phyloP scores from a whole-genome alignment of 2,797 vertebrate genomes.

The Buceros bicornis region DNA sequence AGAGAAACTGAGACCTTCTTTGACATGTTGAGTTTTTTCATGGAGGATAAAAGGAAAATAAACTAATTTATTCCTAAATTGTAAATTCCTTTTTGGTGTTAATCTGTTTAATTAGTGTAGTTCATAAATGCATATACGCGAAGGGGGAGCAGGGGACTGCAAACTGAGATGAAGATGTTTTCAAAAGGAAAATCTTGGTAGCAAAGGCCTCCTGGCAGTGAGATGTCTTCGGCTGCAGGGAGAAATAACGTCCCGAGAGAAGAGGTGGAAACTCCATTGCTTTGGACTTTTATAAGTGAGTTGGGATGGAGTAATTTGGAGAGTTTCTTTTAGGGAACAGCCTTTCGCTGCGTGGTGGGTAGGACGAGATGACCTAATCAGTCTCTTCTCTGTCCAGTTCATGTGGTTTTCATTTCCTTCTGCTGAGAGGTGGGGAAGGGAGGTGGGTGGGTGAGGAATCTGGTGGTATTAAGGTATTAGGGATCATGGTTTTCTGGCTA shows the following conservation, averaged over 20 bases:
- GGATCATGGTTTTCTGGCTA: not conserved
- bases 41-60: conserved; percentile 60
- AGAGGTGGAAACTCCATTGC: not conserved
- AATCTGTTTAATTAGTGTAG: conserved; percentile 50
- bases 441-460: not conserved
- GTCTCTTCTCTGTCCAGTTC: not conserved
- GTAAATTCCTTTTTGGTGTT: conserved; percentile 30
- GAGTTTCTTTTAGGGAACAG: not conserved
- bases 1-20: not conserved
- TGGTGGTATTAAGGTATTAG: not conserved
- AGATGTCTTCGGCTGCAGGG: not conserved
- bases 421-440: not conserved
- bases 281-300: not conserved
- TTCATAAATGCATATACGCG: not conserved
- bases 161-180: not conserved
- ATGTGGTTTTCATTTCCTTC: conserved; percentile 41
- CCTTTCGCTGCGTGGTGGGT: not conserved
- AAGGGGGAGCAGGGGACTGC: not conserved
- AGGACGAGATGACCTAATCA: not conserved
- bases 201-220: not conserved
- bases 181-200: not conserved
- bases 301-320: not conserved
- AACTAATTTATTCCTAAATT: conserved; percentile 55
- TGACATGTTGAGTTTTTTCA: not conserved
- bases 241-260: conserved; percentile 25